These are phyloP conservation scores for Strongylocentrotus purpuratus DNA, from an alignment of 35 echinoderm and acorn worm species.

Conservation along the genomic window DNA sequence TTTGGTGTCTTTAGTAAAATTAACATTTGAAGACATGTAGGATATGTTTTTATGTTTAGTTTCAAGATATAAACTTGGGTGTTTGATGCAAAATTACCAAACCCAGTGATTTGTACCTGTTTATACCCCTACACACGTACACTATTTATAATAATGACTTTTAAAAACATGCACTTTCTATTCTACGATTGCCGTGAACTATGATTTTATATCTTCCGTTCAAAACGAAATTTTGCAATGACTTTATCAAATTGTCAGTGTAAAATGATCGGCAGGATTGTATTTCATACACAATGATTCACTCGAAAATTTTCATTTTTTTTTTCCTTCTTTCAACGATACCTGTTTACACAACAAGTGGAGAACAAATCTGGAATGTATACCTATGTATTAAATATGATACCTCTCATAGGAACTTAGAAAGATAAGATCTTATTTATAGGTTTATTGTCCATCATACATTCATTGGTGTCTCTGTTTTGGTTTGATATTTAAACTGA, in stretches of 20 bases:
- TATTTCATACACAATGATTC: neutral
- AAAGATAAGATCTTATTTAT: neutral
- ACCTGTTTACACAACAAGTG: neutral
- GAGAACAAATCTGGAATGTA: neutral
- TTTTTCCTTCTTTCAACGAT: neutral
- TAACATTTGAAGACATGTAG: no score
- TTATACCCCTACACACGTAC: no score
- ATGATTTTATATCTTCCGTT: neutral
- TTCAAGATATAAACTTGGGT: no score
- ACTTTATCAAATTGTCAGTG: neutral
- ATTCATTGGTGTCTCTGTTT: neutral
- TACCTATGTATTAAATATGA: neutral
- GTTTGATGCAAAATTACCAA: no score
- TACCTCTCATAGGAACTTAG: neutral
- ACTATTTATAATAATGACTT: no score
- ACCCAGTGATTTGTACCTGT: no score
- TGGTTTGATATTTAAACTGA: neutral
- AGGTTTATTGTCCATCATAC: neutral
- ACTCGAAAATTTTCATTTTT: neutral
- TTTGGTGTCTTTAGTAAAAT: no score
- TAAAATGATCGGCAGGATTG: neutral
- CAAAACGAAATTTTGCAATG: neutral
- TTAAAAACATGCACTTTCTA: no score
- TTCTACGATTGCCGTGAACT: neutral
- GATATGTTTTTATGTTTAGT: no score